Evolutionary conservation across 2,888 invertebrate species (phyloP).

Genomic region (Orthonychiurus folsomi): DNA sequence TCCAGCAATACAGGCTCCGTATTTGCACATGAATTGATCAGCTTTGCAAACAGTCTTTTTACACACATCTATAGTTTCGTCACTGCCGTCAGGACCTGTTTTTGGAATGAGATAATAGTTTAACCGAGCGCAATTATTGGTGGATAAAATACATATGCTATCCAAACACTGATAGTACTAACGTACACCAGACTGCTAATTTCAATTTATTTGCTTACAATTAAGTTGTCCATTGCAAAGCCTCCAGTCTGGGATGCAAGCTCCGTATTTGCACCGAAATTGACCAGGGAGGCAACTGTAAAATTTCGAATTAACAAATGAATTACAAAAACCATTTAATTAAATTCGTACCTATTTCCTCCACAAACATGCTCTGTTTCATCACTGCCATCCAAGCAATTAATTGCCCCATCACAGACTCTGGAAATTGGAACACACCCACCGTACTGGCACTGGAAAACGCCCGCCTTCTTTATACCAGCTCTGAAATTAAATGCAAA

Average conservation of each 20-base stretch:
- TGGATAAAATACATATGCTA: no score
- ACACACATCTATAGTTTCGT: constrained; percentile 15
- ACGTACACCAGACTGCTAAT: no score
- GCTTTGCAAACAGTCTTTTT: constrained; percentile 21
- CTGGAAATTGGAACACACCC: constrained; percentile 41
- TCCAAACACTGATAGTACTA: no score
- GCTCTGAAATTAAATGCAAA: no score
- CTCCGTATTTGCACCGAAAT: constrained; percentile 36
- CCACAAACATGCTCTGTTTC: constrained; percentile 26
- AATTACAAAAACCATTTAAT: constrained; percentile 9
- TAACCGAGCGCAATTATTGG: no score
- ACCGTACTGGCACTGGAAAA: no score
- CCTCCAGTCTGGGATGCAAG: constrained; percentile 15
- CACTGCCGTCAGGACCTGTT: constrained; percentile 12
- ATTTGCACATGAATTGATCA: constrained; percentile 36
- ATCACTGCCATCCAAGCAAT: constrained; percentile 38
- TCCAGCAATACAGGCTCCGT: constrained; percentile 37
- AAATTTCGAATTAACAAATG: constrained; percentile 14
- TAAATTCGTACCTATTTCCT: constrained; percentile 18
- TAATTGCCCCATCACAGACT: constrained; percentile 42
- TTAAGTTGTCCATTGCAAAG: constrained; percentile 9
- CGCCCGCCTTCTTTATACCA: no score
- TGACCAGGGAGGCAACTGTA: constrained; percentile 26
- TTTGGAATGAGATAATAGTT: no score
- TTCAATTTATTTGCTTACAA: no score